These are phyloP conservation scores for Pseudachorutes palmiensis DNA, from an alignment of 1,140 invertebrate species.

Conservation along the genomic window DNA sequence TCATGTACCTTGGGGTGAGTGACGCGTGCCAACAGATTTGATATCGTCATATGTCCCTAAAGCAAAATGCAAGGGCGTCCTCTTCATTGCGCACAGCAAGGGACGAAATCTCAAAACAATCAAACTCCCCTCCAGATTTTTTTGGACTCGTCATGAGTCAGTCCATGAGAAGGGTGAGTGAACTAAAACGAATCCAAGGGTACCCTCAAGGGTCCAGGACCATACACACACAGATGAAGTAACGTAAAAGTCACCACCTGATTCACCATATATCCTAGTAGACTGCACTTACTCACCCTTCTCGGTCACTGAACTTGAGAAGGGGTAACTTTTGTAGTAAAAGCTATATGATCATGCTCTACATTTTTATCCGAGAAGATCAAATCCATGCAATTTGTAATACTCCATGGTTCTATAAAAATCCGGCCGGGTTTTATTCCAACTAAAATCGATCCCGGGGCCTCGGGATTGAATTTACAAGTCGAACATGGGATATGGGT, in stretches of 20 bases:
- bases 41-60: neutral
- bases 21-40: conserved; percentile 8
- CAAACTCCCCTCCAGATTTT: neutral
- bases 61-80: neutral
- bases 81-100: neutral
- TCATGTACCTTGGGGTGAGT: neutral
- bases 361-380: no score
- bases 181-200: no score
- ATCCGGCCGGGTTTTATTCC: no score
- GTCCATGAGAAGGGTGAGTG: neutral
- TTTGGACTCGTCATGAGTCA: neutral
- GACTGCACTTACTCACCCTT: neutral
- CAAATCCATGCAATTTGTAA: no score
- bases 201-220: no score
- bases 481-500: no score
- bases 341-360: neutral
- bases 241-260: no score
- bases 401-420: no score
- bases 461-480: no score
- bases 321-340: neutral
- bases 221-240: no score
- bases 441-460: no score
- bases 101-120: conserved; percentile 6
- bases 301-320: neutral
- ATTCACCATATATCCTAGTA: neutral